phyloP scores from a whole-genome alignment of 2,888 invertebrate species.

The Daptonema setosum region DNA sequence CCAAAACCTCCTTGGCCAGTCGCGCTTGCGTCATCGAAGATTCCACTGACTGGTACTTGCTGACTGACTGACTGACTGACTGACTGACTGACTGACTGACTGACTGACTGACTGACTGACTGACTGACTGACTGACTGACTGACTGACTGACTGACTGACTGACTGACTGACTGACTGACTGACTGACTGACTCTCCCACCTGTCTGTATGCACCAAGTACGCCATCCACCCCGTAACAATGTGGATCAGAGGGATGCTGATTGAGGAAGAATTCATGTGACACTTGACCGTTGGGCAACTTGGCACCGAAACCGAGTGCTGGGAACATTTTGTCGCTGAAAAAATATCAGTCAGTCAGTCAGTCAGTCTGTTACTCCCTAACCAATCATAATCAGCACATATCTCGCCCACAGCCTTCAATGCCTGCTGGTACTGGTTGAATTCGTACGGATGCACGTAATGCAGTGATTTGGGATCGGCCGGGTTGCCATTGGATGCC shows the following conservation, averaged over 20 bases:
- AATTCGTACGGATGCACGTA: constrained; percentile 29
- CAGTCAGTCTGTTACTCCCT: neutral
- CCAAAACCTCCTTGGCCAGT: constrained; percentile 39
- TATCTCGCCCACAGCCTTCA: constrained; percentile 32
- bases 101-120: too few species aligned
- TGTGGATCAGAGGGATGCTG: constrained; percentile 36
- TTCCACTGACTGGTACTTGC: too few species aligned
- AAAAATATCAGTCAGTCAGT: constrained; percentile 9
- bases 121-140: too few species aligned
- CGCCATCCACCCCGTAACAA: constrained; percentile 34
- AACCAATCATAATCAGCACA: constrained; percentile 26
- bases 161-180: too few species aligned
- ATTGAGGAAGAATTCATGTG: constrained; percentile 37
- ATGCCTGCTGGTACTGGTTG: constrained; percentile 35
- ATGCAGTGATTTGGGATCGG: constrained; percentile 27
- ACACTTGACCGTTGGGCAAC: constrained; percentile 32
- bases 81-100: too few species aligned
- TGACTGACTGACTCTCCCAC: constrained; percentile 34
- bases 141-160: too few species aligned
- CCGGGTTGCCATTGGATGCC: constrained; percentile 32
- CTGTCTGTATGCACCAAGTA: constrained; percentile 35
- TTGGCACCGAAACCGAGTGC: constrained; percentile 38
- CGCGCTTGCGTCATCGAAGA: constrained; percentile 26
- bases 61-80: too few species aligned
- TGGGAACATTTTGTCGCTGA: constrained; percentile 37